A percentile compares a stretch with the other conserved stretches of the same genome.
Conservation (phyloP, 2,113 vertebrate species). For the Thunnus thynnus region DNA sequence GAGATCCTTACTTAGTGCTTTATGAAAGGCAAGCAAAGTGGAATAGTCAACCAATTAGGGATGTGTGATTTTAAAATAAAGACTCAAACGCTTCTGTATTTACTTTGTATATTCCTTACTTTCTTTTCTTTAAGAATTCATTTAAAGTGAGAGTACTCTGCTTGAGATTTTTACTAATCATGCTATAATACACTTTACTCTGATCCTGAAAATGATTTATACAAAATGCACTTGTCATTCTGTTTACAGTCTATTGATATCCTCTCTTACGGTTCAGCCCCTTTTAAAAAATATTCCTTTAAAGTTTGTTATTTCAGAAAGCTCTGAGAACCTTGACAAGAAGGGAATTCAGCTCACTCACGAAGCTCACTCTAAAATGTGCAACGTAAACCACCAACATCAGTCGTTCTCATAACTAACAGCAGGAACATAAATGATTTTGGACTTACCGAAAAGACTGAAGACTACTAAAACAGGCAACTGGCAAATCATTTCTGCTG, state of each 20-base stretch:
- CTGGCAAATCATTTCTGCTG: slow-evolving; percentile 34
- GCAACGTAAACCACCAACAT: neutral
- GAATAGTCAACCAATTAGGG: neutral
- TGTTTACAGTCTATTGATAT: no score
- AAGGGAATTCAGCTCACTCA: neutral
- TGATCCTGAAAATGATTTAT: no score
- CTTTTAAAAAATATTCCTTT: no score
- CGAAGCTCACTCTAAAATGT: neutral
- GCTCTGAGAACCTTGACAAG: neutral
- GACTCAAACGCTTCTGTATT: no score
- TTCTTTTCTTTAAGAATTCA: no score
- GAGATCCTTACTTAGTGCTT: no score
- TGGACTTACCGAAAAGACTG: slow-evolving; percentile 75
- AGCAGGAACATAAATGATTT: neutral
- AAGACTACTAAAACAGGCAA: slow-evolving; percentile 55
- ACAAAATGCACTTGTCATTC: no score
- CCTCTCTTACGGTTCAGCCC: no score
- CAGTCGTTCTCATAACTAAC: neutral
- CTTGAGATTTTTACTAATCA: no score
- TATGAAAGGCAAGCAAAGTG: neutral
- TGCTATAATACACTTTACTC: no score
- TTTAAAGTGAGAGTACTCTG: neutral
- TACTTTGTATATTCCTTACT: no score
- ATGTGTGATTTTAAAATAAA: neutral
- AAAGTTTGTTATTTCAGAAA: neutral